Conservation (phyloP, 2,888 invertebrate species). For the Heterodera filipjevi region DNA sequence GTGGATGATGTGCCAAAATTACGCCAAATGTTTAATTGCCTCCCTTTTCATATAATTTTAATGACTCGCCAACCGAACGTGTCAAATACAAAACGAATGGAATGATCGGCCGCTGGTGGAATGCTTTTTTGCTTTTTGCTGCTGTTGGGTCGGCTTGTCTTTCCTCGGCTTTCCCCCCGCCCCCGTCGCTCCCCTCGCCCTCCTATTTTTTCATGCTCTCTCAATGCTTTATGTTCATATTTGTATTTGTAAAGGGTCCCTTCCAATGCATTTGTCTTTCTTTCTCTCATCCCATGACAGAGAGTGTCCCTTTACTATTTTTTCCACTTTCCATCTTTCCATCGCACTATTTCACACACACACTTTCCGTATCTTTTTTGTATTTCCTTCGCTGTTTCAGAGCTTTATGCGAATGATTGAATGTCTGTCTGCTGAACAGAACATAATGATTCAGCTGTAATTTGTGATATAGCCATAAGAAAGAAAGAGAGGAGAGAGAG, state of each 20-base stretch:
- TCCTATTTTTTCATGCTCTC: background rate
- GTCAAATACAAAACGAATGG: background rate
- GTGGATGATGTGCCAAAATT: background rate
- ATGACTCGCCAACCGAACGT: background rate
- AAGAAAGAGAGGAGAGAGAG: background rate
- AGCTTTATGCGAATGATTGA: background rate
- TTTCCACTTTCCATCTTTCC: background rate
- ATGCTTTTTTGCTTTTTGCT: slow-evolving; percentile 5
- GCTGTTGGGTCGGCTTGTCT: background rate
- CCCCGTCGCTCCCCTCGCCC: no score
- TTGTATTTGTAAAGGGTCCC: background rate
- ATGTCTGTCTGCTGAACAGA: background rate
- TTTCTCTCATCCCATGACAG: background rate
- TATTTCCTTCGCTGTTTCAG: background rate
- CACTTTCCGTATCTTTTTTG: background rate
- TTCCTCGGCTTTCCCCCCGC: no score
- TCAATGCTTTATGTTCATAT: background rate
- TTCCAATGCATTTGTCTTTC: background rate
- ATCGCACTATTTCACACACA: background rate
- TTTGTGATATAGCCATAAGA: background rate
- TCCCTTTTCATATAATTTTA: background rate
- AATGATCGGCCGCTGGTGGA: no score
- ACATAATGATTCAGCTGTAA: no score
- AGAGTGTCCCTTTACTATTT: background rate
- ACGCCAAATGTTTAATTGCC: background rate